Conservation (phyloP, 2,113 vertebrate genomes). For the Dipodomys stephensi region DNA sequence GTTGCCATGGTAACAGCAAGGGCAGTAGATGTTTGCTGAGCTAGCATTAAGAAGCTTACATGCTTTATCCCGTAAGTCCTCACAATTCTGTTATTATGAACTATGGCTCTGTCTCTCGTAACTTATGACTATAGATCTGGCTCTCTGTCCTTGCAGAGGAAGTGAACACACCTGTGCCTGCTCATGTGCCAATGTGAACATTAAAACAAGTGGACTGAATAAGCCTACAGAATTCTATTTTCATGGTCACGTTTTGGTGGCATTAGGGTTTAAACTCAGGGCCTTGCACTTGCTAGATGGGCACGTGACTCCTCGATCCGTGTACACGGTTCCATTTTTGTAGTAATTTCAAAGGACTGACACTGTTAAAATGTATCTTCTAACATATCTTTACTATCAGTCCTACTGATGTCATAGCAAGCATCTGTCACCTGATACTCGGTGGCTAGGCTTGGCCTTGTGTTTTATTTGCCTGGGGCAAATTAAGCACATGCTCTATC, state of each 20-base stretch:
- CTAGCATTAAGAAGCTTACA: neutral
- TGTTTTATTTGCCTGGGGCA: neutral
- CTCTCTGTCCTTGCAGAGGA: neutral
- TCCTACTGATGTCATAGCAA: too few relatives aligned
- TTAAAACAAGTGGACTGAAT: neutral
- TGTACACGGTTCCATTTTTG: too few relatives aligned
- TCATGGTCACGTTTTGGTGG: too few relatives aligned
- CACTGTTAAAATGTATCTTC: neutral
- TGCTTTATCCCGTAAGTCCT: neutral
- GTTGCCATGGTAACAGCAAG: neutral
- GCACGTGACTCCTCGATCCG: too few relatives aligned
- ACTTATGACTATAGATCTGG: neutral
- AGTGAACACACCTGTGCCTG: neutral
- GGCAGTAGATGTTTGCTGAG: neutral
- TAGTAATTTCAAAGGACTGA: neutral
- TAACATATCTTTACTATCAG: too few relatives aligned
- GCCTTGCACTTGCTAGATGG: too few relatives aligned
- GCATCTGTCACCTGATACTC: neutral
- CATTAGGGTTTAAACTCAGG: too few relatives aligned
- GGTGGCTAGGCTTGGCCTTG: neutral
- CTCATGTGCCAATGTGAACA: neutral
- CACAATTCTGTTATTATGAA: too few relatives aligned
- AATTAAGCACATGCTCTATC: neutral
- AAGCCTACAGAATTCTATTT: neutral
- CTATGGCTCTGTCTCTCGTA: neutral